Base-by-base conservation (phyloP, 2,113 vertebrate species). In the Indri indri region DNA sequence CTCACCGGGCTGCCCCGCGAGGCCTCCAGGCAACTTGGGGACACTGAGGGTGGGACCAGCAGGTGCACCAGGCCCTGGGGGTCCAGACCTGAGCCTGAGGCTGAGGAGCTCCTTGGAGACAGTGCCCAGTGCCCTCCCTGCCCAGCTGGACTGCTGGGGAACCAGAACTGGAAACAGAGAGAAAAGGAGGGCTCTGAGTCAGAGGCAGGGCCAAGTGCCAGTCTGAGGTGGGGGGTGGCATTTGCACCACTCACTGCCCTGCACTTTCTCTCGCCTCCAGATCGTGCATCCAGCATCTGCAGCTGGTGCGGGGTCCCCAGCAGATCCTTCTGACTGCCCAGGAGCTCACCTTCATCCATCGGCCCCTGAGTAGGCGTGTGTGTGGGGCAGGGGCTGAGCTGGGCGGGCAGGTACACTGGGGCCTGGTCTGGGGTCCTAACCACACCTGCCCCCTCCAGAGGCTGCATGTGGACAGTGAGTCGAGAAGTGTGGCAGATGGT, bases 341-440 rank as follows among this genome's bases (percentile, higher is more conserved):
- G 25, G 99, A 99, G 90, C 99, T 99, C 0, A 97, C 99, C 30
- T 99, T 99, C 89, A 99, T 99, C 91, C 99, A 99, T 80, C 98
- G 98, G 17, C 99, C 99, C 54, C 96, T 98, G 11, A 99, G 99
- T 68, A 99, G 97, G 95, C 97, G 97, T 97, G 99, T 99, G 97
- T 95, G 97, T 54, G 13, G 7, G 74, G 34, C 25, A 37, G 40
- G 4, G 4, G 1, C 45, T 25, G 50, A 88, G 88, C 17, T 74
- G 27, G n/a, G n/a, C 13, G 52, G 57, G 13, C 30, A 50, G 63
- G 32, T 4, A 1, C 52, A 6, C 30, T 2, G 25, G 52, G n/a
- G 66, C 30, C 34, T 3, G 0, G 0, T 42, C 74, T 70, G 13
- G 61, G 13, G 8, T 77, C 65, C 37, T 81, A 71, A 76, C 80